Evolutionary conservation across 2,113 vertebrate species (phyloP).

Genomic region (Heloderma charlesbogerti): DNA sequence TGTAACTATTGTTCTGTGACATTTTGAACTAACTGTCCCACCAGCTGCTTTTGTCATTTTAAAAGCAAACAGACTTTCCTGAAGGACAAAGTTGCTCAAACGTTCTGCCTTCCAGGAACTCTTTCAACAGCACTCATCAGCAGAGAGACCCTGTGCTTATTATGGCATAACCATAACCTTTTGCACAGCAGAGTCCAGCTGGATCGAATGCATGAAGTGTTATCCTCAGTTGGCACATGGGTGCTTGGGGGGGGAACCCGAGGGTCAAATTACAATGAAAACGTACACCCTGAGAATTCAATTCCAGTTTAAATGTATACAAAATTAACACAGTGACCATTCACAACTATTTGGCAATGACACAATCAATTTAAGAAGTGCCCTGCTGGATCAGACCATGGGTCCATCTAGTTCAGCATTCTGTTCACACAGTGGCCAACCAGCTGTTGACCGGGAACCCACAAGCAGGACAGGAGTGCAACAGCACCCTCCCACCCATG

Average conservation of each 20-base stretch:
- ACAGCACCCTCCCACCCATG: no score
- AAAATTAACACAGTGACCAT: background rate
- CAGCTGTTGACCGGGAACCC: no score
- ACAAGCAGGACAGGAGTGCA: no score
- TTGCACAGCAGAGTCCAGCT: background rate
- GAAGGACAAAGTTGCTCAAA: background rate
- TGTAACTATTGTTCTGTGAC: background rate
- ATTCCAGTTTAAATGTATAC: background rate
- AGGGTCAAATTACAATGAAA: background rate
- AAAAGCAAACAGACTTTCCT: constrained; percentile 33
- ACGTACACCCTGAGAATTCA: background rate
- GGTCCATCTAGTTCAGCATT: no score
- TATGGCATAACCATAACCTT: background rate
- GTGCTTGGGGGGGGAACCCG: no score
- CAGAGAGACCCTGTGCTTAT: background rate
- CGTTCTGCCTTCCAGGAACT: background rate
- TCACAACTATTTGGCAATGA: background rate
- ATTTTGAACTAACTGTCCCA: constrained; percentile 44
- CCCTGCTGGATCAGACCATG: no score
- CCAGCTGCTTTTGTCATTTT: constrained; percentile 8
- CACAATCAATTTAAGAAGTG: no score
- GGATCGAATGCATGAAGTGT: no score
- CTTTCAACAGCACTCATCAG: background rate
- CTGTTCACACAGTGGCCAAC: no score
- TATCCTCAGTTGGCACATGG: background rate